Conservation (phyloP, 2,797 vertebrate species). For the Danio kyathit region DNA sequence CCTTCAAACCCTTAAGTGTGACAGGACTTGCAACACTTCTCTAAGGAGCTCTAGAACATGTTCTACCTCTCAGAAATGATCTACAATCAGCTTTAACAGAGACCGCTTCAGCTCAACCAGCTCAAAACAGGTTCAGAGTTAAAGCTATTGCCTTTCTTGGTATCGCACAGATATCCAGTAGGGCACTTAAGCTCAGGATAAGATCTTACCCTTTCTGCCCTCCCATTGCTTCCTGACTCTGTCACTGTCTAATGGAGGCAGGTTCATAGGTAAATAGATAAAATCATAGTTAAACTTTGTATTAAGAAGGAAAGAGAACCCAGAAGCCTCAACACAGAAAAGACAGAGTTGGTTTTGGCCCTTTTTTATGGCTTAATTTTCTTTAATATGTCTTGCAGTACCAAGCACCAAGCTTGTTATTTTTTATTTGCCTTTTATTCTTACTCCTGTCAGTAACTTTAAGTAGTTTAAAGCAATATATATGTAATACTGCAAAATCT, state of each 20-base stretch:
- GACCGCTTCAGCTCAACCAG: background rate
- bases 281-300: background rate
- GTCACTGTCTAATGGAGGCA: constrained; percentile 1
- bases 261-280: no score
- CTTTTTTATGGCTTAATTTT: no score
- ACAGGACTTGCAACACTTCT: constrained; percentile 9
- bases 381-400: no score
- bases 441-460: no score
- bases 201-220: background rate
- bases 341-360: no score
- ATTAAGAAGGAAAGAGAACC: no score
- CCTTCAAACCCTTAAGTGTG: constrained; percentile 8
- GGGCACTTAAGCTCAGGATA: background rate
- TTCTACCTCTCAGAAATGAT: constrained; percentile 3
- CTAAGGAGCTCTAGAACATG: background rate
- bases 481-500: no score
- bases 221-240: background rate
- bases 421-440: no score
- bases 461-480: no score
- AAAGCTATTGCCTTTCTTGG: background rate
- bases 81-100: constrained; percentile 6
- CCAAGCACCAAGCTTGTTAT: no score
- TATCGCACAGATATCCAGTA: background rate
- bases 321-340: no score
- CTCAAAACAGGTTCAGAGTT: background rate